Evolutionary conservation across 2,113 vertebrate species (phyloP), one percentile per base, ranked within the genome.

Genomic region (Scatophagus argus): DNA sequence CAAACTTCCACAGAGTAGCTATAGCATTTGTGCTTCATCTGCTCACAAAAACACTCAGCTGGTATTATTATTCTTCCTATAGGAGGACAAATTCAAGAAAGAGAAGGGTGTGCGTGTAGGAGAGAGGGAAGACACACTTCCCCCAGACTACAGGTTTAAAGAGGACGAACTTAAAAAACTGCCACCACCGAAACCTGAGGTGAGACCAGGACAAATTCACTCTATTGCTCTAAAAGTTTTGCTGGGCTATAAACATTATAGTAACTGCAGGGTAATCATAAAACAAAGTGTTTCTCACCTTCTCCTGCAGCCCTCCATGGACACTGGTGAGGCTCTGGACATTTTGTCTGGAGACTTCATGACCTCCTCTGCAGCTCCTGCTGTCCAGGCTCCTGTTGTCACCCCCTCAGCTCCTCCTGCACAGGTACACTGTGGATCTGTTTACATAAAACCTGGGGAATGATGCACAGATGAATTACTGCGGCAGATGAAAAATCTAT

Each of bases 261-360:
- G 9, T 19, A 27, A 25, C 47, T 49, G n/a, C 39, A 31, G 5
- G 10, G 31, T 29, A 62, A 29, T 62, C 2, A 61, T 12, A 17
- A 27, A 43, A 2, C 27, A 39, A 7, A 60, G 9, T 16, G 31
- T 13, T 63, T 6, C 36, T 12, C 8, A 8, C 19, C 17, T 67
- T 14, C 17, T 52, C 61, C 67, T 72, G 0, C 79, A 94, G 93
- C 91, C 94, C 62, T 85, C 88, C 41, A 68, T 94, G 86, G 86
- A 62, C 10, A 51, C 90, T 0, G 67, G 23, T 23, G 91, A 93
- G 0, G 94, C 93, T 56, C 89, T 95, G 84, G 93, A 93, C 79
- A 1, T 94, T 68, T 83, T 95, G 64, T 90, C 91, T 31, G 93
- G 83, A 72, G 94, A 79, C 81, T 93, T 95, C 12, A n/a, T 16